Evolutionary conservation across 2,888 invertebrate species (phyloP), one percentile per base, ranked within the genome.

Genomic region (Tenthredo distinguenda): DNA sequence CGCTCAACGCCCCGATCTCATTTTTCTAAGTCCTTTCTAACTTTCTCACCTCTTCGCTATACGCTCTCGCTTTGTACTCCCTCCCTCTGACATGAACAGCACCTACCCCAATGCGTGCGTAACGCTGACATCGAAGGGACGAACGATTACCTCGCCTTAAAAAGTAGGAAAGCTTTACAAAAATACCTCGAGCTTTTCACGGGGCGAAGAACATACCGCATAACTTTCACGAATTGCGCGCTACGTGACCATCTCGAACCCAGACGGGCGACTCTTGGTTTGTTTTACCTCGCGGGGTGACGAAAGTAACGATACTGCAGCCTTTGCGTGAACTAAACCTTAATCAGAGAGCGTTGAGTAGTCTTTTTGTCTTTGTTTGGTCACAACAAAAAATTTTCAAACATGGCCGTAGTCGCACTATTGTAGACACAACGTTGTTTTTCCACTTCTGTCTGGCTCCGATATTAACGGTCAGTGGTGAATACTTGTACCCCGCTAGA

Each of bases 11-110:
- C 43, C 18, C 15, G 47, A 65, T 83, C 71, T 83, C 68, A 83
- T 83, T 83, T 83, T 83, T 83, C 50, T 40, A 65, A 83, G 71
- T 65, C 34, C 68, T 83, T 47, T 50, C 68, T 40, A 83, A 83
- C 83, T 68, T 81, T 81, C 77, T 50, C 77, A 31, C 83, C 83
- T 83, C 83, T 62, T 26, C 40, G 34, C n/a, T 77, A 18, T 55
- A 31, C 18, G 31, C 18, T 18, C 10, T 15, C 34, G 18, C 47
- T 18, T 47, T 76, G 26, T 77, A 55, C 77, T 50, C 18, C 9
- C 21, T 50, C 18, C 26, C 55, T 21, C 31, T 7, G 7, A 50
- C 31, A 31, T 0, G 50, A 7, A n/a, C 50, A 77, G 47, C 21
- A 74, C 9, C 47, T 74, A 55, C 55, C 55, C n/a, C n/a, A 7